These are phyloP conservation scores for Neodontobutis hainanensis DNA, from an alignment of 2,113 vertebrate species.

Conservation along the genomic window DNA sequence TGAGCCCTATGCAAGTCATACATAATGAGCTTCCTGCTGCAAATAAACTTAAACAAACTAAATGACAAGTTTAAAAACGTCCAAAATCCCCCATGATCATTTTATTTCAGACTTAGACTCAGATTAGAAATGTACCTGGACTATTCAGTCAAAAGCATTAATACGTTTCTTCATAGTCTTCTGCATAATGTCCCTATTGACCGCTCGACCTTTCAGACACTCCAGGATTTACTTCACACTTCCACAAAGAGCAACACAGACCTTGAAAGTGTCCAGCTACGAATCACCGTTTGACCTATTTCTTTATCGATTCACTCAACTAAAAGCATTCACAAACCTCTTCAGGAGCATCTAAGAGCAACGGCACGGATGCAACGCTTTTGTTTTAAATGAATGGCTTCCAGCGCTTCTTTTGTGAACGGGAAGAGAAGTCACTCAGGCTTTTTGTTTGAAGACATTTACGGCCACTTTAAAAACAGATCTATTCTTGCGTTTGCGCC, in stretches of 20 bases:
- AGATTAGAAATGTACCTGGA: too few species aligned
- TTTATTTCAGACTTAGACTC: too few species aligned
- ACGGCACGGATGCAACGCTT: conserved; percentile 18
- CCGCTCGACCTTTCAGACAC: background rate
- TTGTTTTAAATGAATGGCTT: conserved; percentile 42
- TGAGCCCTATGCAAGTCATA: too few species aligned
- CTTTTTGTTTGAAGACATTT: background rate
- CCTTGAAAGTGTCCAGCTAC: conserved; percentile 51
- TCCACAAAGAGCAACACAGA: conserved; percentile 40
- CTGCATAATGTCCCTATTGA: conserved; percentile 23
- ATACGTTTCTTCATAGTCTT: conserved; percentile 14
- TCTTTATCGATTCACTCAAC: conserved; percentile 48
- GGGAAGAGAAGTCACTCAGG: background rate
- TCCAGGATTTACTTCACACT: conserved; percentile 5
- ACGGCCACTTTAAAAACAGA: too few species aligned
- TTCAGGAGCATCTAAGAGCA: conserved; percentile 48
- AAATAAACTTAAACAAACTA: too few species aligned
- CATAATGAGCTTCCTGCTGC: too few species aligned
- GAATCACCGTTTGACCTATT: conserved; percentile 48
- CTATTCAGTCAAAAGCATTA: background rate
- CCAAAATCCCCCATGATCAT: too few species aligned
- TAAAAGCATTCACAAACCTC: conserved; percentile 51
- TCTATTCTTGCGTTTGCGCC: background rate
- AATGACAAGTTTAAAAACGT: too few species aligned
- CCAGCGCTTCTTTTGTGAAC: background rate